These are phyloP conservation scores for Sinocyclocheilus anshuiensis DNA, from an alignment of 2,113 vertebrate species.

Conservation along the genomic window DNA sequence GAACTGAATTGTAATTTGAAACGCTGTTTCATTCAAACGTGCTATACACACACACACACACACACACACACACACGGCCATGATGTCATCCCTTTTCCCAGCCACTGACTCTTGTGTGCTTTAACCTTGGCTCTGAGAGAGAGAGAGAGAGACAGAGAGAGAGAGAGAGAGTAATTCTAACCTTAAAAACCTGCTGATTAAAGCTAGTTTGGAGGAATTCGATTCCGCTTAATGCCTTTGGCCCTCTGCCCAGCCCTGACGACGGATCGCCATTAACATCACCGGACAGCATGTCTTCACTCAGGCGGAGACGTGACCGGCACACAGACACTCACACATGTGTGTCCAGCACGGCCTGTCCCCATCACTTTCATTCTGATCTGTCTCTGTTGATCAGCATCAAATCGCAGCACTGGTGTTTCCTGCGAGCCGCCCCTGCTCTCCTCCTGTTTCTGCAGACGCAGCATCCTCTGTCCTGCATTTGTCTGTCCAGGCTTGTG, in stretches of 20 bases:
- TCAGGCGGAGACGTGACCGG: conserved; percentile 41
- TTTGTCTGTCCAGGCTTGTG: not conserved
- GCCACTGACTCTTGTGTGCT: conserved; percentile 36
- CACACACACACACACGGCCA: not conserved
- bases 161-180: conserved; percentile 83
- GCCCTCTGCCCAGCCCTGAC: conserved; percentile 73
- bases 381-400: conserved; percentile 50
- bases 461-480: conserved; percentile 15
- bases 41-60: not conserved
- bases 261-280: conserved; percentile 79
- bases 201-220: conserved; percentile 88
- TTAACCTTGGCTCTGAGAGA: conserved; percentile 37
- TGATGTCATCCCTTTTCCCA: conserved; percentile 32
- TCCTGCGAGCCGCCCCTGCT: conserved; percentile 12
- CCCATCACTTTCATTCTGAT: conserved; percentile 27
- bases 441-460: conserved; percentile 21
- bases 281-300: conserved; percentile 69
- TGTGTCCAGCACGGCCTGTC: conserved; percentile 24
- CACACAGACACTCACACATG: conserved; percentile 34
- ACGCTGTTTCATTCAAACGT: not conserved
- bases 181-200: conserved; percentile 93
- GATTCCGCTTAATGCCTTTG: conserved; percentile 87
- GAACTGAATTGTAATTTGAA: not conserved
- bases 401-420: conserved; percentile 20
- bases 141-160: conserved; percentile 80